Conservation (phyloP, 2,113 vertebrate genomes). For the Eurypyga helias region DNA sequence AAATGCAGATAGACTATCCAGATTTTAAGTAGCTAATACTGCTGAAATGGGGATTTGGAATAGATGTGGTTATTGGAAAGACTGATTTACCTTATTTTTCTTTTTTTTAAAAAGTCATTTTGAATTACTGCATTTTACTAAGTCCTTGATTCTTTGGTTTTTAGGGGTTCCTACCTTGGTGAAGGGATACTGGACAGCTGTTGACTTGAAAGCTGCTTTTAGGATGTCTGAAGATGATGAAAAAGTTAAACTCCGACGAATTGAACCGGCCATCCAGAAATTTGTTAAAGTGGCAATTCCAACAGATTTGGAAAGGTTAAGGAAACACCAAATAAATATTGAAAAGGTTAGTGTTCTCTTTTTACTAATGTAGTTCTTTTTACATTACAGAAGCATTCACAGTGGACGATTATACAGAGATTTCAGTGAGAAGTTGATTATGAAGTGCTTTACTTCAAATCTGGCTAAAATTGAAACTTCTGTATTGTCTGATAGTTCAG, state of each 20-base stretch:
- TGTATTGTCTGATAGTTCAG: not conserved
- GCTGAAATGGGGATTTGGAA: not conserved
- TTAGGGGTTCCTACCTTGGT: constrained; percentile 49
- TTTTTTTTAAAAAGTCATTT: not conserved
- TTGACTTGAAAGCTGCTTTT: constrained; percentile 8
- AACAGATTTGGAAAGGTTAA: constrained; percentile 94
- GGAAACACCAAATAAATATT: constrained; percentile 95
- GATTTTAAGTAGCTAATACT: not conserved
- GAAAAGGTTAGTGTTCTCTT: constrained; percentile 84
- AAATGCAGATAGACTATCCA: not conserved
- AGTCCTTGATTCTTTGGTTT: not conserved
- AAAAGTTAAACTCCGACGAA: constrained; percentile 90
- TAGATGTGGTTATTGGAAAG: not conserved
- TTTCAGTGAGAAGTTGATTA: not conserved
- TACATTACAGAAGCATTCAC: not conserved
- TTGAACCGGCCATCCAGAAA: constrained; percentile 93
- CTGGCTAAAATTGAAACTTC: not conserved
- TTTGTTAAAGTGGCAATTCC: constrained; percentile 96
- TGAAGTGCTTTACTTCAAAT: not conserved
- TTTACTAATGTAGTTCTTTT: not conserved
- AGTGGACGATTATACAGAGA: not conserved
- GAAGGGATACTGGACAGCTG: constrained; percentile 3
- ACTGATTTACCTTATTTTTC: not conserved
- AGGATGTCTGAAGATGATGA: constrained; percentile 90
- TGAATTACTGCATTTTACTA: not conserved